Evolutionary conservation across 2,888 invertebrate species (phyloP).

Genomic region (Drosophila limbata): DNA sequence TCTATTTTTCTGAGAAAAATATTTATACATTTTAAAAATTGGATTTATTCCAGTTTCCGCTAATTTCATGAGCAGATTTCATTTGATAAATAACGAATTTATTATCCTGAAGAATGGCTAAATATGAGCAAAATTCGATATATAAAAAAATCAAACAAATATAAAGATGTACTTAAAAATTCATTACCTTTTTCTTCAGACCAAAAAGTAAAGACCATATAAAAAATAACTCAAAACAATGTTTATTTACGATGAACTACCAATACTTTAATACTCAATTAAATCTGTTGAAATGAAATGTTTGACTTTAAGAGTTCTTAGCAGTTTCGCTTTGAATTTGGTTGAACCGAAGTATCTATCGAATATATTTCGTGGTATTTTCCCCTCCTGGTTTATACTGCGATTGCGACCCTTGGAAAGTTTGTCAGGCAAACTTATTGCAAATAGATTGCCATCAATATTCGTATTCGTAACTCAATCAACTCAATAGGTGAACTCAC

Average conservation of each 20-base stretch:
- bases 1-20: no score
- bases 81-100: no score
- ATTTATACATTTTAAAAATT: no score
- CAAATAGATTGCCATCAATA: conserved; percentile 10
- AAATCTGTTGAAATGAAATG: background rate
- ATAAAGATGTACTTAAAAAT: no score
- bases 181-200: background rate
- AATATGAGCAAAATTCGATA: no score
- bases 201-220: background rate
- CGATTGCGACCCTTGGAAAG: background rate
- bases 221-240: background rate
- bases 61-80: no score
- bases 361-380: background rate
- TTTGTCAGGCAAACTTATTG: conserved; percentile 1
- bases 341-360: background rate
- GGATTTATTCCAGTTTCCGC: no score
- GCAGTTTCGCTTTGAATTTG: background rate
- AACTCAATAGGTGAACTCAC: conserved; percentile 69
- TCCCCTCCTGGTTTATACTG: background rate
- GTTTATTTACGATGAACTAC: no score
- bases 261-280: no score
- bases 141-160: no score
- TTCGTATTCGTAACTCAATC: conserved; percentile 5
- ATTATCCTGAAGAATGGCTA: no score
- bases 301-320: background rate